Evolutionary conservation across 2,113 vertebrate genomes (phyloP), one percentile per base, ranked within the genome.

Genomic region (Chiloscyllium plagiosum): DNA sequence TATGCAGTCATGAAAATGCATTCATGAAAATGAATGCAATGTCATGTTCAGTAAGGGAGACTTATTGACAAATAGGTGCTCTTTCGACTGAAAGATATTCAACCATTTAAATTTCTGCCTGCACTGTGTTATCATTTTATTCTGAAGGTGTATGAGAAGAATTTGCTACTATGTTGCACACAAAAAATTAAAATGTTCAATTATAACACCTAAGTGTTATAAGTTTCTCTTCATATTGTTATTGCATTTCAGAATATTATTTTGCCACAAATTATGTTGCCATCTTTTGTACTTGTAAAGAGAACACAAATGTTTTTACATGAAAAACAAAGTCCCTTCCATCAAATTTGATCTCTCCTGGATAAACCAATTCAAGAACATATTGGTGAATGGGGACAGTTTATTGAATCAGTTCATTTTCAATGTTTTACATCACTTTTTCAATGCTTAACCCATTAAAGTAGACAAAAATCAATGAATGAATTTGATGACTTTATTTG

Each of bases 381-480:
- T 47, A 95, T 72, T 22, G 42, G 29, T 95, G 68, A 72, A 72
- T 95, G 94, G 69, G 94, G 69, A 95, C 69, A 95, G 68, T 76
- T 76, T 95, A 13, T 95, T 95, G 94, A 72, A 95, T 95, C 94
- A 95, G 94, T 95, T 95, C 94, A 95, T 95, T 95, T 95, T 72
- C 69, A 50, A 4, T 52, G 29, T 8, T 95, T 95, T 68, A 95
- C 69, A 70, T 72, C 61, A 68, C 89, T 37, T 76, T 26, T 13
- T 72, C 72, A 26, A 50, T 95, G 24, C 20, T 66, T 93, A 66
- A 66, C 17, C 61, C 6, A 50, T 33, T 76, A 26, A 95, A 95
- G 72, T 26, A 29, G 52, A 95, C 42, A 95, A 95, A n/a, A 95
- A 52, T 52, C 3, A 66, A 15, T 95, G 69, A 95, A 95, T 76